Conservation (phyloP, 2,888 invertebrate genomes). For the Gisinianus flammeolus region DNA sequence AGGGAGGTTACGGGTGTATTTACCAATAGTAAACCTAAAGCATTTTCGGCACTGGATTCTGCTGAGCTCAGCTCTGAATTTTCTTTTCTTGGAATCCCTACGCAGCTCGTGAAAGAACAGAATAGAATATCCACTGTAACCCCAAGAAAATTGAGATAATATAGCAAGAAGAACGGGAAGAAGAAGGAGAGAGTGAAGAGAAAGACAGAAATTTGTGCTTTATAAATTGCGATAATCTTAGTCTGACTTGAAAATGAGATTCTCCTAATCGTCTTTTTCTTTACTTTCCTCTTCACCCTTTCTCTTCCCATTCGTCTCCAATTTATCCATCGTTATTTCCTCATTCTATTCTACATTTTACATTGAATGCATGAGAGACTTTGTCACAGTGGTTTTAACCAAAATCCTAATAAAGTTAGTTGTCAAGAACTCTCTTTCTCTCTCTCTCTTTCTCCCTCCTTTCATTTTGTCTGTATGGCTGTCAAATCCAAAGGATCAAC, state of each 20-base stretch:
- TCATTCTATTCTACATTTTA: constrained; percentile 24
- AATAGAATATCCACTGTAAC: neutral
- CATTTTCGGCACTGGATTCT: constrained; percentile 10
- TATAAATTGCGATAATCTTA: constrained; percentile 50
- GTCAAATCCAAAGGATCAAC: constrained; percentile 27
- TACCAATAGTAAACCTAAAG: neutral
- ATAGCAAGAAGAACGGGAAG: too few species aligned
- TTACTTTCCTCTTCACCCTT: constrained; percentile 26
- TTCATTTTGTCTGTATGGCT: neutral
- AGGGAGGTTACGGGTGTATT: too few species aligned
- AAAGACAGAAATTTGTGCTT: constrained; percentile 27
- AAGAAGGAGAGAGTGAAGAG: constrained; percentile 8
- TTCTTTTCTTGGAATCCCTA: too few species aligned
- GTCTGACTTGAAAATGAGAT: constrained; percentile 51
- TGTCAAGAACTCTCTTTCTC: constrained; percentile 8
- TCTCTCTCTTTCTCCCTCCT: neutral
- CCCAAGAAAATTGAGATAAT: too few species aligned
- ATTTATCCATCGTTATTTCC: constrained; percentile 37
- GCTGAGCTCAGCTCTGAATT: constrained; percentile 14
- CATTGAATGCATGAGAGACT: constrained; percentile 27
- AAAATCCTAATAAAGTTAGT: constrained; percentile 35
- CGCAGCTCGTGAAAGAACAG: too few species aligned
- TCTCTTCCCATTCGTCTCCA: constrained; percentile 5
- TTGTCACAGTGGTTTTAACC: constrained; percentile 24
- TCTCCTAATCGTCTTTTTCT: constrained; percentile 45